A percentile compares a stretch with the other conserved stretches of the same genome.
These are phyloP conservation scores for Apis cerana DNA, from an alignment of 1,140 invertebrate genomes.

Conservation along the genomic window DNA sequence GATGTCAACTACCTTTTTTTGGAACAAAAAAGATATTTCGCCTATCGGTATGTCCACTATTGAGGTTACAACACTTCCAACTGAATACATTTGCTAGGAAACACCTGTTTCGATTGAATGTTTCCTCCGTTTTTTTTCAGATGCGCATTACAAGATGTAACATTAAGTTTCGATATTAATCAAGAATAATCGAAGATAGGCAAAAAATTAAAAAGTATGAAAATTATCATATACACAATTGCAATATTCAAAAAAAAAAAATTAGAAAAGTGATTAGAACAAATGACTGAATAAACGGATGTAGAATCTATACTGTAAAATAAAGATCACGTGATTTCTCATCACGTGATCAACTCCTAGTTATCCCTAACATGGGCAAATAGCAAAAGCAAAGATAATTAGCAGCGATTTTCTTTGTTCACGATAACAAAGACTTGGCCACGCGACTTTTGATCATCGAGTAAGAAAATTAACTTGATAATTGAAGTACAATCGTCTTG, in stretches of 20 bases:
- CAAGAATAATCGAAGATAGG: too few relatives aligned
- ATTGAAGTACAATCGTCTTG: neutral
- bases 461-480: neutral
- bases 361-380: too few relatives aligned
- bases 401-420: neutral
- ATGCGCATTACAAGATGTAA: neutral
- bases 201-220: too few relatives aligned
- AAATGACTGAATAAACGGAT: too few relatives aligned
- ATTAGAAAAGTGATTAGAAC: too few relatives aligned
- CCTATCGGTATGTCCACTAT: neutral
- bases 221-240: too few relatives aligned
- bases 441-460: neutral
- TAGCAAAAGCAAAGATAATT: too few relatives aligned
- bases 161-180: too few relatives aligned
- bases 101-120: neutral
- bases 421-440: neutral
- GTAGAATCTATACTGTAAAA: too few relatives aligned
- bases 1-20: conserved; percentile 20
- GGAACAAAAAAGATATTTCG: neutral
- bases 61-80: conserved; percentile 3
- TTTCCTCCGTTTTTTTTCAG: neutral
- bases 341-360: too few relatives aligned
- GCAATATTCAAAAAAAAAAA: neutral
- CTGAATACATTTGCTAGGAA: neutral
- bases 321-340: too few relatives aligned